Evolutionary conservation across 2,113 vertebrate species (phyloP), one percentile per base, ranked within the genome.

Genomic region (Panthera uncia): DNA sequence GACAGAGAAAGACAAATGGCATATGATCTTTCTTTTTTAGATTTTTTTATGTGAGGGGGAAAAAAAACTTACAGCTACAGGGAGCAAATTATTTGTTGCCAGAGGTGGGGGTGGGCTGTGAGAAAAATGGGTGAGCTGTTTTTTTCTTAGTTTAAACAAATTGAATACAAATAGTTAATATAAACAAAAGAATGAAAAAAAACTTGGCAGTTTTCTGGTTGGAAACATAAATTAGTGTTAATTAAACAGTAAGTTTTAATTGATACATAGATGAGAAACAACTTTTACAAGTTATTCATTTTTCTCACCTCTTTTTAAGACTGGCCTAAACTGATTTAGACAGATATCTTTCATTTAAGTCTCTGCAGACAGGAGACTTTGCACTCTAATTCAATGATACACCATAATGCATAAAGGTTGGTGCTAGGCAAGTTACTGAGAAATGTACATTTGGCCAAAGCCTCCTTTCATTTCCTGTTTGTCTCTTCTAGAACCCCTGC

Each of bases 191-290:
- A 66, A 36, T 52, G 31, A 33, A n/a, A 80, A 55, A 55, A 33
- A 65, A 66, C 41, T 57, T 81, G 55, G 12, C 79, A 92, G 45
- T 73, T 97, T 97, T 89, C n/a, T 83, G 45, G 38, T 66, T 90
- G n/a, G 36, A 95, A 95, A 82, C 82, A 89, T 12, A 90, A 97
- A 80, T 96, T 90, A 83, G 19, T 45, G 45, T 45, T 45, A 45
- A 45, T 45, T 45, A 45, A 45, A 82, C 48, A 79, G 29, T 52
- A 94, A 45, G 10, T 85, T 86, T 84, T 85, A 15, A 83, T 21
- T 91, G 81, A 92, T 71, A 96, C 57, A 63, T 85, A 63, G 45
- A 61, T 82, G 31, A 96, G 50, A 95, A 95, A 74, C 27, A 81
- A 52, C 19, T 85, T 87, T 12, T 85, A 79, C 86, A 83, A 79